Percentiles rank a stretch among this genome's conserved stretches.
Evolutionary conservation across 2,113 vertebrate genomes (phyloP).

Genomic region (Machaerirhynchus nigripectus): DNA sequence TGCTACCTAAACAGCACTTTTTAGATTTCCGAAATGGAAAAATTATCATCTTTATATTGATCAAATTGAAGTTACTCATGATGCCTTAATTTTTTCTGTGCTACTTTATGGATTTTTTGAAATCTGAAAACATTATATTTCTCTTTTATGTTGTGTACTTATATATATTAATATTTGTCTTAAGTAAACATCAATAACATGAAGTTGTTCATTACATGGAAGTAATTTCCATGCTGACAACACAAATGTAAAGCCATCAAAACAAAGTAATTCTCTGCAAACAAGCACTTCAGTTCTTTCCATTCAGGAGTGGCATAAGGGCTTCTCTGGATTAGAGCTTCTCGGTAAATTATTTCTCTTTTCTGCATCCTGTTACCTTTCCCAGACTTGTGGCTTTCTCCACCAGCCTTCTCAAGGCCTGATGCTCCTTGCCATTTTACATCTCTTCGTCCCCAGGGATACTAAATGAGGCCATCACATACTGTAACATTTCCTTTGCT

Average conservation of each 20-base stretch:
- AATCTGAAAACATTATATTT: not conserved
- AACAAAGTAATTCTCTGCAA: not conserved
- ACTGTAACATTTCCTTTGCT: not conserved
- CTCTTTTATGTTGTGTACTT: not conserved
- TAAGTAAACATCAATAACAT: not conserved
- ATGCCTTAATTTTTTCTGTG: not conserved
- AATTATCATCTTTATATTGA: not conserved
- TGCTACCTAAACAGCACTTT: not conserved
- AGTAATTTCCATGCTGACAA: not conserved
- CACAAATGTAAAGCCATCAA: not conserved
- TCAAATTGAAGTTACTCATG: not conserved
- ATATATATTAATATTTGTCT: not conserved
- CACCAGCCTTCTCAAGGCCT: not conserved
- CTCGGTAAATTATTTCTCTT: not conserved
- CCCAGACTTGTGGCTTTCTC: not conserved
- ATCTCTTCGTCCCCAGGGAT: not conserved
- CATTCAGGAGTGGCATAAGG: not conserved
- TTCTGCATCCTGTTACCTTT: not conserved
- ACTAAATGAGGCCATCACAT: not conserved
- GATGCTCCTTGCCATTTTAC: not conserved
- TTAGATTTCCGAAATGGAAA: not conserved
- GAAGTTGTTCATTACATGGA: not conserved
- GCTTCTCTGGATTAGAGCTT: not conserved
- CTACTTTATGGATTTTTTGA: not conserved
- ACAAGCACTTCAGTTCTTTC: not conserved